Base-by-base conservation (phyloP, 2,888 invertebrate species). In the Himalopsyche kuldschensis region DNA sequence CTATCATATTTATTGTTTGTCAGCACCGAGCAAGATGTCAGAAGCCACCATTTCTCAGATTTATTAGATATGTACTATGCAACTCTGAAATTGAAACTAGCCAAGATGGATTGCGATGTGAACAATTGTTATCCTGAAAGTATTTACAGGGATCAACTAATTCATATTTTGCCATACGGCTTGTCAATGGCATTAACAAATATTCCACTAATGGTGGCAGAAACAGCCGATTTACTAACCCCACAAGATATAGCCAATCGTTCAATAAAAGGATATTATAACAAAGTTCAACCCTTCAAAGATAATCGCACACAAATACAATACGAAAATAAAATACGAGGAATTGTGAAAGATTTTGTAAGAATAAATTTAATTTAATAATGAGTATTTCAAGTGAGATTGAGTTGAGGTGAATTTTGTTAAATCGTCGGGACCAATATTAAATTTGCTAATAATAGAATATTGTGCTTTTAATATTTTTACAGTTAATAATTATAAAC, bases 1-100 rank as follows among this genome's bases (percentile, higher is more conserved):
- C 32, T 81, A 10, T 69, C 69, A 5, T 81, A 84, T 31, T 41
- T 82, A 32, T 15, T 84, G 0, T 81, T 76, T 24, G 11, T 47
- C 4, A 41, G 75, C 41, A 48, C 48, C 30, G 76, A 81, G 4
- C 31, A 31, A 11, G 24, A 32, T 8, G 6, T 31, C 0, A 27
- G 69, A 31, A 32, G 32, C 15, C 20, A 11, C 15, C 35, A 81
- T 31, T 35, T 76, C 8, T 46, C 75, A 5, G 15, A 46, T 24
- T 20, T 76, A 17, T 32, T 76, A 8, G 55, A 77, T 6, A 46
- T 48, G 31, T 81, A 81, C 55, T 81, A 76, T 24, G 48, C 27
- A 10, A 76, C 81, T n/a, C n/a, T 81, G 20, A 20, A 31, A 31
- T n/a, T 10, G 8, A n/a, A 32, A 5, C 17, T 76, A 17, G 31